These are phyloP conservation scores for Melanophora roralis DNA, from an alignment of 2,888 invertebrate species.

Conservation along the genomic window DNA sequence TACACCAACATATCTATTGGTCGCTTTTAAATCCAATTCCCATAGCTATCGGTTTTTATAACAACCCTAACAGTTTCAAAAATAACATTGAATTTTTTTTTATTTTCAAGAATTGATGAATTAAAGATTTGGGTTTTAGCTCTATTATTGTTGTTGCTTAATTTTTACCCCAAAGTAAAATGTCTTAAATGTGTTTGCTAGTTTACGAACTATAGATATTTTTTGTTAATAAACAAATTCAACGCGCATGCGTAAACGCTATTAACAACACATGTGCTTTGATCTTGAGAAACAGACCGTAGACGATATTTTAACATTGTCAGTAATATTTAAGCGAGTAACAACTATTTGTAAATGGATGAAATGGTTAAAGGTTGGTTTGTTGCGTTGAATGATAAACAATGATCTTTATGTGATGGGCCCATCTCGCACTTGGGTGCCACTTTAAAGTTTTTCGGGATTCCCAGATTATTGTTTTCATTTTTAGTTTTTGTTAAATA, in stretches of 20 bases:
- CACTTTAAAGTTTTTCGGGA: constrained; percentile 29
- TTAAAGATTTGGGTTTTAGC: too few species aligned
- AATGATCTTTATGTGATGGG: constrained; percentile 15
- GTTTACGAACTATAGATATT: background rate
- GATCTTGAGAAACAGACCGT: constrained; percentile 1
- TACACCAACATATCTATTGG: too few species aligned
- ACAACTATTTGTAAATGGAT: background rate
- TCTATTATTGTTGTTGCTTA: too few species aligned
- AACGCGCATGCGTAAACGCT: constrained; percentile 36
- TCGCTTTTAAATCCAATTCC: too few species aligned
- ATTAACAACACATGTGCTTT: constrained; percentile 19
- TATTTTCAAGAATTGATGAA: too few species aligned
- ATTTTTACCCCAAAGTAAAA: background rate
- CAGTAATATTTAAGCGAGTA: background rate
- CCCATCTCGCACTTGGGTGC: constrained; percentile 34
- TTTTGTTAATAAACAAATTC: constrained; percentile 35
- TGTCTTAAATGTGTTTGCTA: background rate
- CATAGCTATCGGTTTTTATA: too few species aligned
- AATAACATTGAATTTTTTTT: too few species aligned
- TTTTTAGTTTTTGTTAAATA: constrained; percentile 6
- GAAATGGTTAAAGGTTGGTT: background rate
- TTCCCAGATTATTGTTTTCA: background rate
- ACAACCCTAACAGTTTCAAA: too few species aligned
- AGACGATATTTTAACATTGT: constrained; percentile 1
- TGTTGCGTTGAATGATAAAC: background rate